A percentile compares a stretch with the other conserved stretches of the same genome.
These are phyloP conservation scores for Dolichallabes microphthalmus DNA, from an alignment of 2,113 vertebrate species.

Conservation along the genomic window DNA sequence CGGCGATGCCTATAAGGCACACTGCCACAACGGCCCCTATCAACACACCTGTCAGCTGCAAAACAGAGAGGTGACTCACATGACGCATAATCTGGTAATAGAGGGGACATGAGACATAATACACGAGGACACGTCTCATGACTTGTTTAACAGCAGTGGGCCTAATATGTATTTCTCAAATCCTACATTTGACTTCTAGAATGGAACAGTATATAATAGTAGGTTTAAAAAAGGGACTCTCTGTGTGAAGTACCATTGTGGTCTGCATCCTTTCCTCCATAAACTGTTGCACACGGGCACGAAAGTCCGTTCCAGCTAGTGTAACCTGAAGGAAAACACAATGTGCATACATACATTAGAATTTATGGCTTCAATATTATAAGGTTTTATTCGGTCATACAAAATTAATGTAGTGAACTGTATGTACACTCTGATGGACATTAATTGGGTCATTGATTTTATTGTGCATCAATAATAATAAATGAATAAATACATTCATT, in stretches of 20 bases:
- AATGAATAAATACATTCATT: too few species aligned
- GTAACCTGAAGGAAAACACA: slow-evolving; percentile 51
- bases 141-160: background rate
- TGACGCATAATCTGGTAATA: background rate
- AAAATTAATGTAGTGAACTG: too few species aligned
- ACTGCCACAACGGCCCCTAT: slow-evolving; percentile 80
- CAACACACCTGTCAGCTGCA: slow-evolving; percentile 82
- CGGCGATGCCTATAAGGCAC: slow-evolving; percentile 70
- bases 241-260: slow-evolving; percentile 78
- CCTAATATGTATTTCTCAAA: background rate
- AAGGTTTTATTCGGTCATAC: too few species aligned
- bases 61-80: slow-evolving; percentile 42
- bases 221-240: background rate
- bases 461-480: too few species aligned
- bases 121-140: background rate
- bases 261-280: slow-evolving; percentile 83
- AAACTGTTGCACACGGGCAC: slow-evolving; percentile 74
- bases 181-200: background rate
- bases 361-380: too few species aligned
- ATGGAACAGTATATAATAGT: too few species aligned
- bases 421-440: too few species aligned
- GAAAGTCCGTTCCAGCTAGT: slow-evolving; percentile 62
- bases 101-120: background rate
- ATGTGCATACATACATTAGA: too few species aligned
- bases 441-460: too few species aligned